Percentiles rank a stretch among this genome's conserved stretches.
These are phyloP conservation scores for Dipodomys spectabilis DNA, from an alignment of 2,113 vertebrate species.

Conservation along the genomic window DNA sequence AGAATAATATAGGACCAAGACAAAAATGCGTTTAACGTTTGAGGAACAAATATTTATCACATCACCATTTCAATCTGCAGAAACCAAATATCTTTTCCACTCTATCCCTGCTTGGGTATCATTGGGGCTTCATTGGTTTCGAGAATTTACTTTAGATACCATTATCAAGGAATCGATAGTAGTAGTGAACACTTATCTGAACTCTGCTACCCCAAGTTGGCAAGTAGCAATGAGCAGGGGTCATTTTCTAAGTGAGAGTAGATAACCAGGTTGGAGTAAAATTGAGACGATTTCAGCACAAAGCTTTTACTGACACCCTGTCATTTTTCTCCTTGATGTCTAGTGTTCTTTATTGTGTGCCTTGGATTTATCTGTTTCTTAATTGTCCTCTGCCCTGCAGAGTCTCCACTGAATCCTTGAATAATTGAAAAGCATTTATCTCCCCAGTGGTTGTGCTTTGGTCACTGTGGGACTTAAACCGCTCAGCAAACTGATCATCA, in stretches of 20 bases:
- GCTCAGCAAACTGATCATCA: conserved; percentile 18
- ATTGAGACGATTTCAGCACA: not conserved
- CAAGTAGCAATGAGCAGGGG: not conserved
- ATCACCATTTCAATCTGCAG: not conserved
- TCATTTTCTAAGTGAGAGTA: conserved; percentile 33
- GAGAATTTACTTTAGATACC: not conserved
- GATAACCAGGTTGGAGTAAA: not conserved
- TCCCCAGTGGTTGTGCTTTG: conserved; percentile 21
- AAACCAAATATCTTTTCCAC: not conserved
- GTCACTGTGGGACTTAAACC: conserved; percentile 36
- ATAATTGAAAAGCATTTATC: conserved; percentile 65
- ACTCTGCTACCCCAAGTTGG: not conserved
- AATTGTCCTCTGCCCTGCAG: conserved; percentile 49
- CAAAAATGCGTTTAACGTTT: not conserved
- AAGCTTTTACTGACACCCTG: conserved; percentile 8
- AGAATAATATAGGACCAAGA: not conserved
- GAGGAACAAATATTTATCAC: not conserved
- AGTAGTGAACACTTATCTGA: not conserved
- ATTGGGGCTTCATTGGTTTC: not conserved
- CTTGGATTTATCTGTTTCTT: conserved; percentile 54
- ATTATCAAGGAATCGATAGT: not conserved
- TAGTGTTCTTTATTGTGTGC: conserved; percentile 11
- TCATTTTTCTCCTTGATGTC: conserved; percentile 18
- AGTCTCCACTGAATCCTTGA: conserved; percentile 54
- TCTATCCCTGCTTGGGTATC: not conserved